phyloP scores from a whole-genome alignment of 2,113 vertebrate species.

The Jaculus jaculus region DNA sequence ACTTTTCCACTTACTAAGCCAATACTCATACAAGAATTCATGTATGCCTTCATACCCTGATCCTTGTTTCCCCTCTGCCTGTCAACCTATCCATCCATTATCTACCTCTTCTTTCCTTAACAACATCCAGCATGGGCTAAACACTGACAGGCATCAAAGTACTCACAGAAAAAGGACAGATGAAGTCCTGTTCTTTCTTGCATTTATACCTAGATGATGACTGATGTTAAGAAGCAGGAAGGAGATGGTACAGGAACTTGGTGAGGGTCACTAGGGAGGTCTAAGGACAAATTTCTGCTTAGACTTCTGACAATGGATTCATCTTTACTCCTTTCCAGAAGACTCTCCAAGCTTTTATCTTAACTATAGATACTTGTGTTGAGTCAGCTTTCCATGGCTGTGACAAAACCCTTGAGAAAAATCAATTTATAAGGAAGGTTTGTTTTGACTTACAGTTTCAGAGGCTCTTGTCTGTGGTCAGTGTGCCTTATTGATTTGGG shows the following conservation, averaged over 20 bases:
- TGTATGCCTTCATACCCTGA: too few species aligned
- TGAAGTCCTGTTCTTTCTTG: neutral
- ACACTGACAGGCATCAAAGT: neutral
- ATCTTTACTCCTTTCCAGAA: neutral
- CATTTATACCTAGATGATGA: neutral
- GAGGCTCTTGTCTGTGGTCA: too few species aligned
- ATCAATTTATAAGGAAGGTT: too few species aligned
- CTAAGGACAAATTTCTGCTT: neutral
- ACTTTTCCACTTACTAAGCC: neutral
- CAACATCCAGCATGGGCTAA: neutral
- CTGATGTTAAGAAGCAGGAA: neutral
- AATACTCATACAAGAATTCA: neutral
- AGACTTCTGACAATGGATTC: neutral
- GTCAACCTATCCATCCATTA: too few species aligned
- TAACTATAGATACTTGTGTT: neutral
- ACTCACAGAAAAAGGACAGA: neutral
- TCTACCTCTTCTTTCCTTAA: neutral
- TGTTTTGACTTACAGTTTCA: too few species aligned
- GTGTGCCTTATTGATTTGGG: too few species aligned
- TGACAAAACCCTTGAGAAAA: neutral
- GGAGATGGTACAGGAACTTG: neutral
- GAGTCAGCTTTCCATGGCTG: neutral
- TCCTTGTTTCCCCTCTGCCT: neutral
- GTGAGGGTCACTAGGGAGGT: neutral
- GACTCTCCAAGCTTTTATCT: neutral